phyloP scores from a whole-genome alignment of 1,140 invertebrate genomes.

The Drosophila arizonae region DNA sequence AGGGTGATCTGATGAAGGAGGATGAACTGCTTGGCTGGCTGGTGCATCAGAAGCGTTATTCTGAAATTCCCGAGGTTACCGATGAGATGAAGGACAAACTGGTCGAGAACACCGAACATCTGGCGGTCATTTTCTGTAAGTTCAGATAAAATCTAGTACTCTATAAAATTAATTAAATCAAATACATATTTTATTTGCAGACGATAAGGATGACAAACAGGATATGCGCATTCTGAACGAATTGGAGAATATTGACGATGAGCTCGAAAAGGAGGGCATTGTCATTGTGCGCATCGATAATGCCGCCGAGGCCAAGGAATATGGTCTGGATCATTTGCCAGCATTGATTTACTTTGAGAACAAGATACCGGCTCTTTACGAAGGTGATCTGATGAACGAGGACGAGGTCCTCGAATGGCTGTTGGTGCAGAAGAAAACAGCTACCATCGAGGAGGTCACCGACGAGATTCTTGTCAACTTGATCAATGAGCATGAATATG shows the following conservation, averaged over 20 bases:
- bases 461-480: constrained; percentile 94
- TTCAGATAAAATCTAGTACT: constrained; percentile 20
- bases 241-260: constrained; percentile 96
- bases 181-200: constrained; percentile 82
- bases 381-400: constrained; percentile 95
- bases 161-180: no score
- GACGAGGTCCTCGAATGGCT: constrained; percentile 96
- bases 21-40: constrained; percentile 95
- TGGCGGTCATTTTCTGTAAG: constrained; percentile 95
- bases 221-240: constrained; percentile 94
- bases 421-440: constrained; percentile 93
- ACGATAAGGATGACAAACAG: constrained; percentile 95
- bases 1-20: constrained; percentile 95
- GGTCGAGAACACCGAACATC: constrained; percentile 90
- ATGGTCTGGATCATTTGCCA: constrained; percentile 94
- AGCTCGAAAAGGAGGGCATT: constrained; percentile 94
- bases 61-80: constrained; percentile 95
- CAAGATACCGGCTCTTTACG: constrained; percentile 95
- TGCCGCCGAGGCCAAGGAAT: constrained; percentile 94
- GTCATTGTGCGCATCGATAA: constrained; percentile 95
- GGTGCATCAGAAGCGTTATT: constrained; percentile 93
- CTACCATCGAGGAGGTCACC: constrained; percentile 97
- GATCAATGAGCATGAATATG: constrained; percentile 95
- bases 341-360: constrained; percentile 95
- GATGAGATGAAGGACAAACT: constrained; percentile 97